phyloP scores from a whole-genome alignment of 2,888 invertebrate genomes.

The Mamestra brassicae region DNA sequence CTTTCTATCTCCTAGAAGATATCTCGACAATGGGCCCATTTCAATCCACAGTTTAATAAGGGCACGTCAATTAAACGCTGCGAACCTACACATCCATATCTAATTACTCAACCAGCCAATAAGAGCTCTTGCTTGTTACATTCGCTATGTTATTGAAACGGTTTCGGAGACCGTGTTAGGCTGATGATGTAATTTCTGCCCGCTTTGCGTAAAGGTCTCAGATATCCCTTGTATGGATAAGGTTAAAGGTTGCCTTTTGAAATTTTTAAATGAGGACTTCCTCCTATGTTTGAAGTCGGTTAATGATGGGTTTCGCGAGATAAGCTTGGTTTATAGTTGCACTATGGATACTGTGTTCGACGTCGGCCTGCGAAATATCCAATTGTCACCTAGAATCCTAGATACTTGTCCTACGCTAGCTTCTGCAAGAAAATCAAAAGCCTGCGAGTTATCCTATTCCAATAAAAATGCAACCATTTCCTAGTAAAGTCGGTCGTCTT shows the following conservation, averaged over 20 bases:
- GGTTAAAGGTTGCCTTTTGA: background rate
- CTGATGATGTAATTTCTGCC: slow-evolving; percentile 57
- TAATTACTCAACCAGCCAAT: slow-evolving; percentile 55
- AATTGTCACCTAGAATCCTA: too few relatives aligned
- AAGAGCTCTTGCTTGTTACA: slow-evolving; percentile 58
- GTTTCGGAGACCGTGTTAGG: slow-evolving; percentile 46
- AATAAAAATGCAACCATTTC: slow-evolving; percentile 1
- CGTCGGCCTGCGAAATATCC: too few relatives aligned
- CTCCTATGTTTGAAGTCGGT: background rate
- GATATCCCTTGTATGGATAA: background rate
- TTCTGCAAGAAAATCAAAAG: background rate
- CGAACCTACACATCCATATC: slow-evolving; percentile 51
- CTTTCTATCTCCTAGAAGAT: slow-evolving; percentile 36
- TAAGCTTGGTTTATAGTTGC: background rate
- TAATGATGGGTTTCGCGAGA: background rate
- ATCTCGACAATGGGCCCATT: slow-evolving; percentile 53
- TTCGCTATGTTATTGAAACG: slow-evolving; percentile 49
- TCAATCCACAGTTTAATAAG: slow-evolving; percentile 61
- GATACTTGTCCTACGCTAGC: background rate
- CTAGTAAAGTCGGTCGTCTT: slow-evolving; percentile 25
- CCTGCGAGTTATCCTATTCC: background rate
- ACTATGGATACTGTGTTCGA: too few relatives aligned
- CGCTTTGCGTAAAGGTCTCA: slow-evolving; percentile 48
- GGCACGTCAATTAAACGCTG: slow-evolving; percentile 65
- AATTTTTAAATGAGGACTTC: background rate